A percentile compares a stretch with the other conserved stretches of the same genome.
Conservation (phyloP, 1,140 invertebrate genomes). For the Pachypeltis micranthus region DNA sequence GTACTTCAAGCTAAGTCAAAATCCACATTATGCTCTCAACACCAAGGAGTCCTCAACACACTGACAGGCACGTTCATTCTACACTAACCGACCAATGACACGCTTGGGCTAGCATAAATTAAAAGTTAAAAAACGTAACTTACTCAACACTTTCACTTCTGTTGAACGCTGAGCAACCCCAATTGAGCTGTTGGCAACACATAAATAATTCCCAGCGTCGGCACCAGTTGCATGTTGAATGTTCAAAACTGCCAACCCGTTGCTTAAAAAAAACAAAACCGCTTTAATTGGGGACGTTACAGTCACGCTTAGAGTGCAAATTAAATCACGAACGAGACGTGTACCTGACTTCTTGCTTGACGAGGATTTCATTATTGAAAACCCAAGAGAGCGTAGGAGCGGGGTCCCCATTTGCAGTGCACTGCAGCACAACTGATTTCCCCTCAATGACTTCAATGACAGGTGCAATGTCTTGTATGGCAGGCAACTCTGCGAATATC, state of each 20-base stretch:
- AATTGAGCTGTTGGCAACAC: constrained; percentile 16
- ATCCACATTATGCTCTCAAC: no score
- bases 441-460: background rate
- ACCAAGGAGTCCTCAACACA: no score
- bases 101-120: no score
- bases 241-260: background rate
- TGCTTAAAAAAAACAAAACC: background rate
- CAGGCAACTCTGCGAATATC: no score
- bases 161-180: background rate
- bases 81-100: no score
- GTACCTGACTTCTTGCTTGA: background rate
- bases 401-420: constrained; percentile 13
- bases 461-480: background rate
- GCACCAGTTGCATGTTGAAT: constrained; percentile 5
- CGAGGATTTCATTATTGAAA: constrained; percentile 5
- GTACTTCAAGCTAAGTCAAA: no score
- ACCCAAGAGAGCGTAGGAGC: constrained; percentile 7
- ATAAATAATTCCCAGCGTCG: constrained; percentile 14
- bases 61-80: no score
- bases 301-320: no score
- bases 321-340: no score
- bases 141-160: background rate
- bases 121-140: background rate
- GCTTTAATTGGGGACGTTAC: no score
- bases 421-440: background rate